Evolutionary conservation across 2,113 vertebrate genomes (phyloP).

Genomic region (Ageneiosus marmoratus): DNA sequence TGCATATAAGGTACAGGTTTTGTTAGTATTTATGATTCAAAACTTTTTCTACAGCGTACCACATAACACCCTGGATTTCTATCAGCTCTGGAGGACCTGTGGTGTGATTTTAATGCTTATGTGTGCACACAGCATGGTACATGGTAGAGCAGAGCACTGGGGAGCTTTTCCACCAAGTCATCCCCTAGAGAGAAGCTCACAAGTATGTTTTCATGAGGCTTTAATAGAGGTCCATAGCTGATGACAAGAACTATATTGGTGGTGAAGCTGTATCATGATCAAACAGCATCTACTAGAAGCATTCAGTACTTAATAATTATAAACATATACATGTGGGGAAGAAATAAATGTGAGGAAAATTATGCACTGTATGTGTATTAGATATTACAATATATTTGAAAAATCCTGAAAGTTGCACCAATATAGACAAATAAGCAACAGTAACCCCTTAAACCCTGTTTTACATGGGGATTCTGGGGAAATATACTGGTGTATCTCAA

Average conservation of each 20-base stretch:
- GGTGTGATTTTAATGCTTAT: constrained; percentile 28
- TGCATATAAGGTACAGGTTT: neutral
- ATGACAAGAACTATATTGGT: constrained; percentile 16
- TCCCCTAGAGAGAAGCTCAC: constrained; percentile 27
- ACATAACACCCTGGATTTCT: constrained; percentile 6
- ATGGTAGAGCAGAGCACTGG: constrained; percentile 7
- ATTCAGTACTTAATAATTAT: constrained; percentile 10
- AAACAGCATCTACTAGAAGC: neutral
- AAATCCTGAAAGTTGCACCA: neutral
- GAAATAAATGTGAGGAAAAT: neutral
- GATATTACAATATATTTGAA: too few species aligned
- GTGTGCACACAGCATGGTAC: constrained; percentile 29
- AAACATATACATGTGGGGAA: neutral
- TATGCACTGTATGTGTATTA: neutral
- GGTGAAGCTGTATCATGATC: constrained; percentile 29
- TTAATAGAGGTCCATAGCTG: constrained; percentile 26
- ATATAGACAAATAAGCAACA: neutral
- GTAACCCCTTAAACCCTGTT: neutral
- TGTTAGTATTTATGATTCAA: neutral
- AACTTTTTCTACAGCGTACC: neutral
- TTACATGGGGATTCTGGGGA: too few species aligned
- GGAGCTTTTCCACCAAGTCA: constrained; percentile 21
- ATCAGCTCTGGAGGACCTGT: neutral
- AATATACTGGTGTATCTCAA: too few species aligned
- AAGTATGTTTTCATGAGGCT: constrained; percentile 24